A percentile compares a stretch with the other conserved stretches of the same genome.
Evolutionary conservation across 2,113 vertebrate genomes (phyloP).

Genomic region (Hyaena hyaena): DNA sequence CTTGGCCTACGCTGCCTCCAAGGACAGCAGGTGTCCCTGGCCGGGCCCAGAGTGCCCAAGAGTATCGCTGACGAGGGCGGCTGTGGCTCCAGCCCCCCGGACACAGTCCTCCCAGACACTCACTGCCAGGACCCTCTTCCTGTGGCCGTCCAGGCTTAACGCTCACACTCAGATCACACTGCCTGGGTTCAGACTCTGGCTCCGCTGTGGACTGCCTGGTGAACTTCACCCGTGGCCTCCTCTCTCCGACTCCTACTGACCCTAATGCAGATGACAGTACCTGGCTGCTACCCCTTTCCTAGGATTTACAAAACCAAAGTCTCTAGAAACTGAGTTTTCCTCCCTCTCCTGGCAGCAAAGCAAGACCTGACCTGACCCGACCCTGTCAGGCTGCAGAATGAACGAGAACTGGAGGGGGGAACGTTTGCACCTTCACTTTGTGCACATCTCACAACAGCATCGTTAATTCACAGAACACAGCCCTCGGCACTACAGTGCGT

Average conservation of each 20-base stretch:
- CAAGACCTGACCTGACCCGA: too few relatives aligned
- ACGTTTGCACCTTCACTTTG: background rate
- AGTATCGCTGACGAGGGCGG: background rate
- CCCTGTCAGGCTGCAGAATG: background rate
- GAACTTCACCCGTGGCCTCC: background rate
- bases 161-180: background rate
- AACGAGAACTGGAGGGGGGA: background rate
- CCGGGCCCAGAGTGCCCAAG: background rate
- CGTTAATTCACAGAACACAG: rapidly evolving
- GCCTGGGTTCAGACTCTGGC: background rate
- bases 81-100: background rate
- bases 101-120: too few relatives aligned
- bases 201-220: rapidly evolving
- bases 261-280: background rate
- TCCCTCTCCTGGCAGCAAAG: background rate
- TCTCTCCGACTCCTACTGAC: background rate
- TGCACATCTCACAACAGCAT: rapidly evolving
- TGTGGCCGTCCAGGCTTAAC: rapidly evolving
- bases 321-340: background rate
- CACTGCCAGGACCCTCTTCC: background rate
- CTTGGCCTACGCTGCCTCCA: background rate
- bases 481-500: rapidly evolving
- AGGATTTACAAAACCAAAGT: background rate
- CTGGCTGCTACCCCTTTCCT: background rate
- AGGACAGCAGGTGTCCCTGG: background rate